A percentile compares a stretch with the other conserved stretches of the same genome.
These are phyloP conservation scores for Meloe dianella DNA, from an alignment of 2,888 invertebrate species.

Conservation along the genomic window DNA sequence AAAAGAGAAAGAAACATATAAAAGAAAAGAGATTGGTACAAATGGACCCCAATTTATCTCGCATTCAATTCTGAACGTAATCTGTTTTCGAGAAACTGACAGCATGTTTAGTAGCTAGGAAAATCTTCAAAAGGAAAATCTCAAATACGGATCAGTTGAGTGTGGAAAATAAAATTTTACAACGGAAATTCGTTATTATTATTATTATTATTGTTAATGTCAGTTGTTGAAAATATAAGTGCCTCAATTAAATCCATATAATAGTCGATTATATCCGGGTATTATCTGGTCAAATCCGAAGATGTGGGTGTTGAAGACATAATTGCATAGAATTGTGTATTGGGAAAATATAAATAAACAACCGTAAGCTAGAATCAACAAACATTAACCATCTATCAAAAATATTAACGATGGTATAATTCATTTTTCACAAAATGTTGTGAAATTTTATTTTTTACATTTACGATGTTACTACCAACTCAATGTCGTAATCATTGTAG, in stretches of 20 bases:
- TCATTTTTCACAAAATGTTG: slow-evolving; percentile 14
- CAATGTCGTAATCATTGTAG: slow-evolving; percentile 45
- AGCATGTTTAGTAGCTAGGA: slow-evolving; percentile 36
- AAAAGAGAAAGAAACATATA: slow-evolving; percentile 13
- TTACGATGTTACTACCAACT: slow-evolving; percentile 35
- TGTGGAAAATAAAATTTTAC: background rate
- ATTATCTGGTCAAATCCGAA: slow-evolving; percentile 4
- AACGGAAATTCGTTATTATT: background rate
- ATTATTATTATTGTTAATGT: background rate
- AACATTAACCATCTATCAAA: slow-evolving; percentile 17
- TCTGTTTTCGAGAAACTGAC: slow-evolving; percentile 52
- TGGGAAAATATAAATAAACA: slow-evolving; percentile 2
- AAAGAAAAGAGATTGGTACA: slow-evolving; percentile 43
- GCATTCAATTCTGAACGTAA: slow-evolving; percentile 52
- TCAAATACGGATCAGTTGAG: slow-evolving; percentile 4
- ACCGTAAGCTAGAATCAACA: slow-evolving; percentile 9
- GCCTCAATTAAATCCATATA: background rate
- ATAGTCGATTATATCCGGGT: background rate
- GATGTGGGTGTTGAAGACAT: slow-evolving; percentile 21
- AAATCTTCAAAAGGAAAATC: slow-evolving; percentile 7
- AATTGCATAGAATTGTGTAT: slow-evolving; percentile 17
- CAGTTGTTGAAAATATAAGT: background rate
- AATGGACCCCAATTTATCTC: slow-evolving; percentile 52
- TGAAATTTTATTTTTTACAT: slow-evolving; percentile 9
- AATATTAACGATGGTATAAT: slow-evolving; percentile 18